Base-by-base conservation (phyloP, 2,113 vertebrate species). In the Typhlomys cinereus region DNA sequence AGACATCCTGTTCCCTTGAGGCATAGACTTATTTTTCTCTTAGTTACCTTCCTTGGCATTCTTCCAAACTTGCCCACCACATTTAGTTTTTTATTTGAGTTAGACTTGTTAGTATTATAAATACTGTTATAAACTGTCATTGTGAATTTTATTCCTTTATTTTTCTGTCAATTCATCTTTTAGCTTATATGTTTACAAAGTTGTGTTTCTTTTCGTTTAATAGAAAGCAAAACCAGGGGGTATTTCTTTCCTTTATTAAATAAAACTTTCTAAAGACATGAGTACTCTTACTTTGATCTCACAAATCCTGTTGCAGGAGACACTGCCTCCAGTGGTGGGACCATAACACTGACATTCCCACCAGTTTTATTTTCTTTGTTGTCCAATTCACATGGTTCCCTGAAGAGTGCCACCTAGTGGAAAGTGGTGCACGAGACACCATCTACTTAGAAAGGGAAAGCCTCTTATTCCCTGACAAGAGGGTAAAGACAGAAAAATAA, bases 171-270 rank as follows among this genome's bases (percentile, higher is more conserved):
- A 27, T 25, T 71, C 54, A 66, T 66, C n/a, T 73, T 75, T n/a
- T 8, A 81, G 5, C 31, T 61, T 29, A 0, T 62, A 20, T 54
- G 75, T 64, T 90, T 66, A 57, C 64, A 57, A 10, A 50, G 6
- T 84, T 13, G 0, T 31, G 4, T 62, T 85, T 52, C 25, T 93
- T 84, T 71, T 6, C 5, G 23, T 50, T 93, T 75, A 92, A 59
- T n/a, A 93, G 34, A 86, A 90, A 90, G 17, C 13, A 88, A 73
- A 54, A n/a, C 12, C 48, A 87, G 25, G 9, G 61, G 7, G 34
- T 46, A 90, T 46, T 67, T 69, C 6, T 91, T 93, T 83, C 70
- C 50, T 46, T 57, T 78, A 50, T 78, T 61, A 62, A 89, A n/a
- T n/a, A n/a, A 90, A 52, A 23, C 23, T 57, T 89, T 44, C 41